phyloP scores from a whole-genome alignment of 2,113 vertebrate species.

The Petrocephalus microphthalmus region DNA sequence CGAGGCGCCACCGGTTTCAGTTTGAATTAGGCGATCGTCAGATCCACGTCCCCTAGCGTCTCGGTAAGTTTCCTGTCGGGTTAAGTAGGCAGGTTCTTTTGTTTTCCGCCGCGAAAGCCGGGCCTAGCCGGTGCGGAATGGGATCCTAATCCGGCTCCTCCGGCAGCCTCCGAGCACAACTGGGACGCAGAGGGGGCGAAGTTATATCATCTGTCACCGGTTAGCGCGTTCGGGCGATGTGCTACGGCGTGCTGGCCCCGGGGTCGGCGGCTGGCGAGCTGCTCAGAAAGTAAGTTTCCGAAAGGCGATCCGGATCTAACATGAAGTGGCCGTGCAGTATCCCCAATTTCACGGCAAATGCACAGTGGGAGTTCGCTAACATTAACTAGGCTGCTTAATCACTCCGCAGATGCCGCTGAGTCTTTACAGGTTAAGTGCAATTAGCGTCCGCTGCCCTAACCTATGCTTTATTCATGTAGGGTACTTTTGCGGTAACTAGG shows the following conservation, averaged over 20 bases:
- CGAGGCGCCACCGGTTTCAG: neutral
- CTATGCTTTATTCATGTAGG: neutral
- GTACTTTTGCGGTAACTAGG: neutral
- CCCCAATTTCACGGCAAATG: neutral
- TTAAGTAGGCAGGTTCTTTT: conserved; percentile 10
- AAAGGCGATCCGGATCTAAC: neutral
- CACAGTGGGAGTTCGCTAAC: neutral
- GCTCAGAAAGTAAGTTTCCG: neutral
- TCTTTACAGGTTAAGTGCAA: neutral
- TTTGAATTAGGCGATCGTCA: neutral
- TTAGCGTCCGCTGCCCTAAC: neutral
- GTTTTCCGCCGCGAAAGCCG: conserved; percentile 6
- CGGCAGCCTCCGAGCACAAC: neutral
- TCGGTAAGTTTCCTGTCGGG: conserved; percentile 3
- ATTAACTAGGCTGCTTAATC: neutral
- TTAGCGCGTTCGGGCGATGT: neutral
- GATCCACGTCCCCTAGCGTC: neutral
- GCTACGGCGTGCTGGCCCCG: neutral
- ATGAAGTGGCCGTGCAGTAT: neutral
- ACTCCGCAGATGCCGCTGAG: neutral
- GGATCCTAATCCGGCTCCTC: neutral
- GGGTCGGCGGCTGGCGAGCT: neutral
- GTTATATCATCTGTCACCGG: conserved; percentile 3
- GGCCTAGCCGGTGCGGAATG: neutral
- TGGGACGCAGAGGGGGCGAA: neutral